Evolutionary conservation across 2,113 vertebrate species (phyloP).

Genomic region (Plecturocebus donacophilus): DNA sequence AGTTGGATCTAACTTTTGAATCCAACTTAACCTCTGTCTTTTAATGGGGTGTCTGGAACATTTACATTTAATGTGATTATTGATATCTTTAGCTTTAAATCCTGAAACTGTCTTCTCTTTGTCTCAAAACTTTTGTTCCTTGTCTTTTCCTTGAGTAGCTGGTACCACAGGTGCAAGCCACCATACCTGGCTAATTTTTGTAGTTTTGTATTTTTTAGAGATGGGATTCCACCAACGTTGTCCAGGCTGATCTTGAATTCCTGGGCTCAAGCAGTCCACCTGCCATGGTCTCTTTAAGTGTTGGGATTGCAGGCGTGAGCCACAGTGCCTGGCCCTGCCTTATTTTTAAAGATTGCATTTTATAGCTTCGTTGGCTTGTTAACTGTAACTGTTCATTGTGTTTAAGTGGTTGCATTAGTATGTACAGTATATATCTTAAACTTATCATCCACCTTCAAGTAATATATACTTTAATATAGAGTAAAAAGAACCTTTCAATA

Average conservation of each 20-base stretch:
- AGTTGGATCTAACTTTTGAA: neutral
- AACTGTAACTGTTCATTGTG: neutral
- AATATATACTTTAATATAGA: neutral
- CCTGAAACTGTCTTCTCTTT: neutral
- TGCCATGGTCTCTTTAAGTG: no score
- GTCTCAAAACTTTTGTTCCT: neutral
- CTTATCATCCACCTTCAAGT: neutral
- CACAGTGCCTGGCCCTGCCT: no score
- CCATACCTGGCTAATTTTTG: no score
- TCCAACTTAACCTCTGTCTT: neutral
- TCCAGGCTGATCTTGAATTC: no score
- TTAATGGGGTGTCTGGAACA: neutral
- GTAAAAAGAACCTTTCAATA: neutral
- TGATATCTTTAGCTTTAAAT: neutral
- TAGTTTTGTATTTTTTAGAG: neutral
- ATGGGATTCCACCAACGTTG: no score
- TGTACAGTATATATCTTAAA: neutral
- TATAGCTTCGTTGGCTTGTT: neutral
- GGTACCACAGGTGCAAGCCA: no score
- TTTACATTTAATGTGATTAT: conserved; percentile 9
- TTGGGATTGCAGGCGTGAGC: no score
- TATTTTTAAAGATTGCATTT: neutral
- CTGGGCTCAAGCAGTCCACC: no score
- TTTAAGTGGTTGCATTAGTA: neutral
- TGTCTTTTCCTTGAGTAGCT: neutral